Evolutionary conservation across 2,888 invertebrate species (phyloP), one percentile per base, ranked within the genome.

Genomic region (Hyalella azteca): DNA sequence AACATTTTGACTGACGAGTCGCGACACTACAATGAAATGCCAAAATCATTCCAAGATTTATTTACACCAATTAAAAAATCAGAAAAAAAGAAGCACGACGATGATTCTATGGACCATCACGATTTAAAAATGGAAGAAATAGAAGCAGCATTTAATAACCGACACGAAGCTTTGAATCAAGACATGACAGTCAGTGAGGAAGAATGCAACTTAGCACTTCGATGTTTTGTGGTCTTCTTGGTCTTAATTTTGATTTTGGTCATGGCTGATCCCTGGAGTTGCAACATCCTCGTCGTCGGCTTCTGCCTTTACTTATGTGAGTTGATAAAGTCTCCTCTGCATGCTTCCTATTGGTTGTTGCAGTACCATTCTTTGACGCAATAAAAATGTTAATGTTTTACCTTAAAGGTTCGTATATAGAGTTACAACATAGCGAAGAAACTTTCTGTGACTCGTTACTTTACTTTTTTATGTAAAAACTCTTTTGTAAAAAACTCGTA

Each of bases 41-140:
- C 66, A 5, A 66, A 66, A 36, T 66, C 66, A 36, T 66, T 66
- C 66, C 66, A 66, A 66, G 66, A 66, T 36, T 19, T 66, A n/a
- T 66, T 66, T 36, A 66, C 66, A 19, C 66, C 66, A 19, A 32
- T 66, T 9, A 36, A 66, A 13, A 36, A 66, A 22, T 66, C 36
- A 19, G 32, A 19, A 11, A 36, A 36, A 4, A 19, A 66, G n/a
- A 19, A 66, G 7, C 19, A 36, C 66, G 36, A 66, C 7, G n/a
- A 19, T 36, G 4, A 9, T 4, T 13, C 32, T 9, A 19, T 15
- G 19, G 36, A 29, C 15, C 3, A 36, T 36, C 32, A 36, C 29
- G 39, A 66, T 29, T 15, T 29, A 36, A 54, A 54, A 26, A 29
- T 29, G 26, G 29, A 54, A 22, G 66, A 32, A 66, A 19, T 66